A percentile compares a stretch with the other conserved stretches of the same genome.
These are phyloP conservation scores for Sebastes elongatus DNA, from an alignment of 2,797 vertebrate species.

Conservation along the genomic window DNA sequence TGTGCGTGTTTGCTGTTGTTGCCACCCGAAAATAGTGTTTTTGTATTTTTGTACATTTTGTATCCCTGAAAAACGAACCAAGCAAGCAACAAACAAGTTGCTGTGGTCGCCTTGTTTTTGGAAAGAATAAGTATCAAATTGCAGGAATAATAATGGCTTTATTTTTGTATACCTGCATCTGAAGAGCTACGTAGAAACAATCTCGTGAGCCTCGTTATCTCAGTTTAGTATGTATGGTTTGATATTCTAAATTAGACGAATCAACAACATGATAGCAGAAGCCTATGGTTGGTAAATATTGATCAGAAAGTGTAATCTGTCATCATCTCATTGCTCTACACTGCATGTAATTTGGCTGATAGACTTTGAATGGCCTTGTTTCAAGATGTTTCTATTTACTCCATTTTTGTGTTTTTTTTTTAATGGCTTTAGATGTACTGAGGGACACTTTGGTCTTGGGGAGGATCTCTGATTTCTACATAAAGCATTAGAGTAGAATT, in stretches of 20 bases:
- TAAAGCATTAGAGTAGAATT: too few relatives aligned
- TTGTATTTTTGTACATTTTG: neutral
- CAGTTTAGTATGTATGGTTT: neutral
- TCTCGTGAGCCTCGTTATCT: neutral
- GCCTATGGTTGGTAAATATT: neutral
- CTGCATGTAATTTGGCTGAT: neutral
- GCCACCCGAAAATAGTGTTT: neutral
- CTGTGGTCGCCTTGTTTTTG: neutral
- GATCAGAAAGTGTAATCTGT: neutral
- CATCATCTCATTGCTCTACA: neutral
- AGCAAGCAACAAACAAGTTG: neutral
- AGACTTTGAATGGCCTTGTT: neutral
- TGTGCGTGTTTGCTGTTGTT: neutral
- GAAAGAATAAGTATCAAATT: constrained; percentile 5
- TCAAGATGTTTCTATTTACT: neutral
- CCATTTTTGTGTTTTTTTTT: too few relatives aligned
- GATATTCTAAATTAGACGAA: neutral
- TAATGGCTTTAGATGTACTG: too few relatives aligned
- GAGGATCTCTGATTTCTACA: too few relatives aligned
- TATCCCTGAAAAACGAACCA: constrained; percentile 1
- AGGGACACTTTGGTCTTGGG: too few relatives aligned
- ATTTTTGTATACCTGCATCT: neutral
- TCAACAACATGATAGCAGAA: neutral
- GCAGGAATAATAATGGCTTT: constrained; percentile 6
- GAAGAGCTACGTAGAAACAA: neutral